Percentiles rank a stretch among this genome's conserved stretches.
Conservation (phyloP, 2,113 vertebrate genomes). For the Eulemur rufifrons region DNA sequence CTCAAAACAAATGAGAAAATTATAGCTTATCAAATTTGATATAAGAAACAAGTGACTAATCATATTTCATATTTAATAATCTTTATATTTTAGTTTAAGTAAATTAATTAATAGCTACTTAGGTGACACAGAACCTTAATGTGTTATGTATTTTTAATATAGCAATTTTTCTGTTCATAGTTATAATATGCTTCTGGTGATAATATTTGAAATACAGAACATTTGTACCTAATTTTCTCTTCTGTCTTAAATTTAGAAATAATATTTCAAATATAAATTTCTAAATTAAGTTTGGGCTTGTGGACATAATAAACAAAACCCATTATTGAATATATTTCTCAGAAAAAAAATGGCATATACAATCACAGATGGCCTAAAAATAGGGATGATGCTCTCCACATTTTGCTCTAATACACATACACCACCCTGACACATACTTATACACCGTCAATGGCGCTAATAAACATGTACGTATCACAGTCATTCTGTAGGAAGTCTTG, state of each 20-base stretch:
- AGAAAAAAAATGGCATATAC: not conserved
- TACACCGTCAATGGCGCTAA: not conserved
- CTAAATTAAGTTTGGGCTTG: not conserved
- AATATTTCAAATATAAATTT: conserved; percentile 7
- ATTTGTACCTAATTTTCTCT: conserved; percentile 27
- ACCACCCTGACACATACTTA: not conserved
- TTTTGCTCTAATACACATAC: not conserved
- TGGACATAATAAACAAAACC: not conserved
- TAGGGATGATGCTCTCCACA: not conserved
- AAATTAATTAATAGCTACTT: conserved; percentile 56
- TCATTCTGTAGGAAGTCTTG: not conserved
- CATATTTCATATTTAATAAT: conserved; percentile 53
- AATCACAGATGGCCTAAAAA: not conserved
- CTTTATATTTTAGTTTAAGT: conserved; percentile 26
- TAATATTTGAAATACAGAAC: conserved; percentile 48
- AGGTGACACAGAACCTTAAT: conserved; percentile 57
- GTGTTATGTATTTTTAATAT: conserved; percentile 65
- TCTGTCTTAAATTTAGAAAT: conserved; percentile 50
- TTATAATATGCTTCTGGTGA: conserved; percentile 55
- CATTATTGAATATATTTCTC: not conserved
- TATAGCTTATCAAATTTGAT: conserved; percentile 19
- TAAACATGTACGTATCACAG: not conserved
- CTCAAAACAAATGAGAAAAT: conserved; percentile 47
- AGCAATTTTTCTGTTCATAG: conserved; percentile 54
- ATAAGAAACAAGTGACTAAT: conserved; percentile 46